Conservation (phyloP, 2,888 invertebrate species). For the Drosophila putrida region DNA sequence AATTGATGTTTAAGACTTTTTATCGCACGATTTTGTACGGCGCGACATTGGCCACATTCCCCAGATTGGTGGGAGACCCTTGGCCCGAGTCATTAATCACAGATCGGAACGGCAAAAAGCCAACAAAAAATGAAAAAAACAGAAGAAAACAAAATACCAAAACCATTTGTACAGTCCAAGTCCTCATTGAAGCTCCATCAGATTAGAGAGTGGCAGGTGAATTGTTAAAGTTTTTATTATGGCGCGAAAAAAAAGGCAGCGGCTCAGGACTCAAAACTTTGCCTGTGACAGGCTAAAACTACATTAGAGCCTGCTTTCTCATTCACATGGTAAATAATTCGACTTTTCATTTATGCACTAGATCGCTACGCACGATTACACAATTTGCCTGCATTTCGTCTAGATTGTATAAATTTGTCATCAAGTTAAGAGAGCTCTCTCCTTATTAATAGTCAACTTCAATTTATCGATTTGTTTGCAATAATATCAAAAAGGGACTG, state of each 20-base stretch:
- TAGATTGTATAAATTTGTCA: not conserved
- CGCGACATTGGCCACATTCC: constrained; percentile 54
- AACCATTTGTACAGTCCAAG: constrained; percentile 65
- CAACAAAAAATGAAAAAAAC: constrained; percentile 31
- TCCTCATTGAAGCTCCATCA: constrained; percentile 26
- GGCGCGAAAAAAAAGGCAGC: constrained; percentile 14
- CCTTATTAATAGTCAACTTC: not conserved
- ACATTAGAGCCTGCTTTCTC: constrained; percentile 7
- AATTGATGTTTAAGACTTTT: constrained; percentile 82
- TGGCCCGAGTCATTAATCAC: constrained; percentile 74
- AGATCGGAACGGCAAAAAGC: constrained; percentile 63
- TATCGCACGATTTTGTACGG: constrained; percentile 77
- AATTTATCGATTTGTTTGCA: not conserved
- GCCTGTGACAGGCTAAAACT: constrained; percentile 8
- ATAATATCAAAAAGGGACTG: too few relatives aligned
- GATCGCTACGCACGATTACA: not conserved
- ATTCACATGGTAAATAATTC: constrained; percentile 11
- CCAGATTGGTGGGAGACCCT: constrained; percentile 32
- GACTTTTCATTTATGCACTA: constrained; percentile 1
- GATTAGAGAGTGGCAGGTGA: constrained; percentile 47
- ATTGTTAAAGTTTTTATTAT: constrained; percentile 66
- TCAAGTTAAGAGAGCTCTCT: not conserved
- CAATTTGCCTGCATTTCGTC: constrained; percentile 4
- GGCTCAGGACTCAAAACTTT: constrained; percentile 14
- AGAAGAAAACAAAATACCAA: constrained; percentile 23